Evolutionary conservation across 2,113 vertebrate species (phyloP).

Genomic region (Nesospiza acunhae): DNA sequence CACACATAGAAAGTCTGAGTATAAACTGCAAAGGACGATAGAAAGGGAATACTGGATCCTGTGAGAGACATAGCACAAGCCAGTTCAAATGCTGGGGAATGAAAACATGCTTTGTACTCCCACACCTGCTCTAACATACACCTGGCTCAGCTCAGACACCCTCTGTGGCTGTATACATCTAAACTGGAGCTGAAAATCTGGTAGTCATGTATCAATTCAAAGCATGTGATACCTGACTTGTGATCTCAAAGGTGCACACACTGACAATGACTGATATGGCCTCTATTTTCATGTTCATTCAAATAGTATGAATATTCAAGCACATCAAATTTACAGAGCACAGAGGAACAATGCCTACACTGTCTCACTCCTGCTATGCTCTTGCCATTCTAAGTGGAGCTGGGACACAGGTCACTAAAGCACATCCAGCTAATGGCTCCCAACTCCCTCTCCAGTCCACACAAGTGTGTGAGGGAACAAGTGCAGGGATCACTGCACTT

Average conservation of each 20-base stretch:
- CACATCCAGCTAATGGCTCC: background rate
- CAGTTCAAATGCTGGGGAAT: background rate
- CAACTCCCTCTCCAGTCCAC: background rate
- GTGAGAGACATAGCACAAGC: background rate
- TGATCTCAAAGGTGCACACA: background rate
- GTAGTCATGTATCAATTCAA: background rate
- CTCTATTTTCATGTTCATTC: slow-evolving; percentile 3
- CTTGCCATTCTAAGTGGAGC: background rate
- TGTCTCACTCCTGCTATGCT: background rate
- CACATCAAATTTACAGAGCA: background rate
- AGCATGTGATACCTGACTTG: background rate
- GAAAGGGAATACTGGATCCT: background rate
- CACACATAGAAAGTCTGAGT: background rate
- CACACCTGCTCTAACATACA: background rate
- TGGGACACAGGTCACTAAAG: background rate
- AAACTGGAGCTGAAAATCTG: background rate
- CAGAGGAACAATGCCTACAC: background rate
- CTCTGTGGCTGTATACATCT: background rate
- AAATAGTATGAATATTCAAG: background rate
- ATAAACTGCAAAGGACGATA: background rate
- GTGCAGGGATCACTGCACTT: background rate
- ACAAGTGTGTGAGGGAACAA: background rate
- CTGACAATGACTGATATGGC: background rate
- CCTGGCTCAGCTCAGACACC: background rate
- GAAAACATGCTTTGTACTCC: background rate